Percentiles rank a stretch among this genome's conserved stretches.
Conservation (phyloP, 2,888 invertebrate species). For the Sinelater perroti region DNA sequence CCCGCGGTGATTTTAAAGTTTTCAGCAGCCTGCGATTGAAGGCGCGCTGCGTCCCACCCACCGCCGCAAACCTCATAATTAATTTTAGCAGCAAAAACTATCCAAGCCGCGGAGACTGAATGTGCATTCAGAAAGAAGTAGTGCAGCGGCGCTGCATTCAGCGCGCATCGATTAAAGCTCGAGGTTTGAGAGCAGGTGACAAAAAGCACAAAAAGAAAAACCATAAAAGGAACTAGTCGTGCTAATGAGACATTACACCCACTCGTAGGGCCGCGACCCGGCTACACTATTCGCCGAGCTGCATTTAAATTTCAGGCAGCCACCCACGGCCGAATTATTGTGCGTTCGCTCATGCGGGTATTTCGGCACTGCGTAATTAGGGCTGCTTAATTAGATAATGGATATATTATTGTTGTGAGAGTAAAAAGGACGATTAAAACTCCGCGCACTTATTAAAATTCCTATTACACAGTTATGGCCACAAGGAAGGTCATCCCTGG, state of each 20-base stretch:
- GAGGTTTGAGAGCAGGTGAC: conserved; percentile 42
- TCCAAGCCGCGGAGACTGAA: conserved; percentile 17
- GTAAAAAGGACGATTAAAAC: too few relatives aligned
- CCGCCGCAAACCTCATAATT: too few relatives aligned
- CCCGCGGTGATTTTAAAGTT: too few relatives aligned
- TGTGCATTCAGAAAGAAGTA: conserved; percentile 34
- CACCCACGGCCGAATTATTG: background rate
- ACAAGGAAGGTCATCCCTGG: too few relatives aligned
- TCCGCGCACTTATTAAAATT: too few relatives aligned
- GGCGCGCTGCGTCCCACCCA: too few relatives aligned
- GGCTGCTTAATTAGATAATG: too few relatives aligned
- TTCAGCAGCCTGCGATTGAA: too few relatives aligned
- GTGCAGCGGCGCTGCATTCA: conserved; percentile 33
- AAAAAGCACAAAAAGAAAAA: conserved; percentile 38
- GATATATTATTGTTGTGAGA: too few relatives aligned
- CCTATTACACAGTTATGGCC: too few relatives aligned
- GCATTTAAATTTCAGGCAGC: conserved; percentile 20
- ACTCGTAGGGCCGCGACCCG: conserved; percentile 40
- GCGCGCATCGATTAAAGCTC: conserved; percentile 45
- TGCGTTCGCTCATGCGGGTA: too few relatives aligned
- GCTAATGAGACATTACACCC: conserved; percentile 49
- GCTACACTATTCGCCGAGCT: conserved; percentile 25
- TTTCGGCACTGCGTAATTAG: too few relatives aligned
- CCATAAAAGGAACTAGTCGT: conserved; percentile 42
- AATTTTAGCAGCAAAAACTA: conserved; percentile 22